Percentiles rank a stretch among this genome's conserved stretches.
phyloP scores from a whole-genome alignment of 2,888 invertebrate species.

The Strigamia crassipes region DNA sequence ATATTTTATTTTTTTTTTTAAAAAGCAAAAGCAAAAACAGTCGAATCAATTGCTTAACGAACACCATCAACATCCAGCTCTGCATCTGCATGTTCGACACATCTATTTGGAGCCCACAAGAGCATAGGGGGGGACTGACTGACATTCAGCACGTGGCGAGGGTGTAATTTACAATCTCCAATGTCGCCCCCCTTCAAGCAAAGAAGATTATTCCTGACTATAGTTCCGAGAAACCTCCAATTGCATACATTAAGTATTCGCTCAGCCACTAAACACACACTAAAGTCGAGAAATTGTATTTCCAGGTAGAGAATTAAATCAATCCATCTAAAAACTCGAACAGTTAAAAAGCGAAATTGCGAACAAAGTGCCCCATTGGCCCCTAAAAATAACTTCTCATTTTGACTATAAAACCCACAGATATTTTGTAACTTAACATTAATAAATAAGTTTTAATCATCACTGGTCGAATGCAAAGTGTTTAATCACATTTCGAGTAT shows the following conservation, averaged over 20 bases:
- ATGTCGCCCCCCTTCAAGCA: not conserved
- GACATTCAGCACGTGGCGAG: slow-evolving; percentile 26
- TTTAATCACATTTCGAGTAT: too few species aligned
- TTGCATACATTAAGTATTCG: not conserved
- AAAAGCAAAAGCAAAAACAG: not conserved
- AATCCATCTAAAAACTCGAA: too few species aligned
- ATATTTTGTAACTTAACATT: too few species aligned
- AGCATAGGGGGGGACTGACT: not conserved
- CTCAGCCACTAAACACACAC: not conserved
- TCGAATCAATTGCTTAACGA: not conserved
- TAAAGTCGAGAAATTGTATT: not conserved
- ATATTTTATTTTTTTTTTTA: not conserved
- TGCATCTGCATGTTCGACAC: slow-evolving; percentile 10
- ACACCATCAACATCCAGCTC: slow-evolving; percentile 5
- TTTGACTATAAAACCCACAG: too few species aligned
- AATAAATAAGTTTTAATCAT: too few species aligned
- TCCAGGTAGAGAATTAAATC: not conserved
- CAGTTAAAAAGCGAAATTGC: too few species aligned
- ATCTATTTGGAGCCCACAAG: not conserved
- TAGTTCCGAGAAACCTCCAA: not conserved
- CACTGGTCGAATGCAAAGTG: too few species aligned
- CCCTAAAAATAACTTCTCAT: too few species aligned
- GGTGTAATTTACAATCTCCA: slow-evolving; percentile 22
- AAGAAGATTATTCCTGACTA: not conserved
- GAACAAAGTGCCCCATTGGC: too few species aligned